These are phyloP conservation scores for Dicyrtoma fusca DNA, from an alignment of 2,888 invertebrate genomes.

Conservation along the genomic window DNA sequence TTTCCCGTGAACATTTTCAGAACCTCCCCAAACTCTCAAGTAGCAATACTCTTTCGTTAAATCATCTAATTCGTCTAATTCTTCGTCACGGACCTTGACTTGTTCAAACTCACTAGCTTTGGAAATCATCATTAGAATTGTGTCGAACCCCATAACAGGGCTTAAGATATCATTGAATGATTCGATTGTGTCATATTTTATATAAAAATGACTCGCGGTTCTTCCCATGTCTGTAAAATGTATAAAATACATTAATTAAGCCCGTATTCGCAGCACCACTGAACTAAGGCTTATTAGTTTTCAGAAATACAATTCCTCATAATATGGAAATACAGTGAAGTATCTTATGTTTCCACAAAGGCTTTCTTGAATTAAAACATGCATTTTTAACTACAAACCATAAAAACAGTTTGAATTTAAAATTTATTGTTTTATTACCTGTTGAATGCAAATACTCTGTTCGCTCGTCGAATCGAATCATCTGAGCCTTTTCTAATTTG, in stretches of 20 bases:
- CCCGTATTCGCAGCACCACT: too few species aligned
- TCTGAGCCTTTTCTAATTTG: constrained; percentile 85
- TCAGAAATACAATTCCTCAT: too few species aligned
- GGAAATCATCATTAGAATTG: constrained; percentile 87
- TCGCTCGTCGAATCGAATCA: constrained; percentile 87
- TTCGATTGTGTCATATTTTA: constrained; percentile 93
- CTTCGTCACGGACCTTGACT: constrained; percentile 93
- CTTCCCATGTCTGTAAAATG: constrained; percentile 77
- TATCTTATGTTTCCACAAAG: too few species aligned
- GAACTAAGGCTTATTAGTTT: too few species aligned
- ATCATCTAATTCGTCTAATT: constrained; percentile 84
- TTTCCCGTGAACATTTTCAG: constrained; percentile 90
- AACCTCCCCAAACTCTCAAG: constrained; percentile 76
- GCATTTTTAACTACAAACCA: background rate
- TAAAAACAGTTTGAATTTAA: background rate
- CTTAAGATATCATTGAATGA: constrained; percentile 82
- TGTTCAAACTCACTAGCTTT: constrained; percentile 94
- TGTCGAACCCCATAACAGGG: constrained; percentile 80
- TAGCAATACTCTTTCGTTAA: constrained; percentile 75
- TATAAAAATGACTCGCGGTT: constrained; percentile 96
- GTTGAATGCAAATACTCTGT: constrained; percentile 73
- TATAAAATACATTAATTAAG: too few species aligned
- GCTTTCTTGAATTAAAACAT: background rate
- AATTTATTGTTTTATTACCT: constrained; percentile 57
- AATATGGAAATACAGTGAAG: background rate